These are phyloP conservation scores for Lepidothrix coronata DNA, from an alignment of 2,113 vertebrate species.

Conservation along the genomic window DNA sequence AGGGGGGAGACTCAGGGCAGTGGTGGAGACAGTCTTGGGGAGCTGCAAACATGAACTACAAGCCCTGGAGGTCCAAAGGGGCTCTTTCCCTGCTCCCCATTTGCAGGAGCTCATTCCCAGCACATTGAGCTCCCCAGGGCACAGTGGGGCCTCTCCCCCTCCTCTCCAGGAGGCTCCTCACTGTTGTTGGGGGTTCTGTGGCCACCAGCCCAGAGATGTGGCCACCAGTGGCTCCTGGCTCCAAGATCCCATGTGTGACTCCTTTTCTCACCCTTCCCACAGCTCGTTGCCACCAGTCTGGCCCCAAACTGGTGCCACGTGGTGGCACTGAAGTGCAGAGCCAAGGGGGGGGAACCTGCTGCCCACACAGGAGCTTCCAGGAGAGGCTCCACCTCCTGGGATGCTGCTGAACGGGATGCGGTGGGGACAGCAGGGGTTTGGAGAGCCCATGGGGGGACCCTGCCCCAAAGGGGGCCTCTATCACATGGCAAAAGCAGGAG, in stretches of 20 bases:
- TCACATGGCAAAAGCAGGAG: neutral
- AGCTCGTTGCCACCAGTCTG: neutral
- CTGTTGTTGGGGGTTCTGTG: neutral
- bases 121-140: neutral
- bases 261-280: neutral
- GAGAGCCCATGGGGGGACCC: neutral
- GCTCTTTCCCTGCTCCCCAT: neutral
- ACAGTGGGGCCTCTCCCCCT: neutral
- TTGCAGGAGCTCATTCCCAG: neutral
- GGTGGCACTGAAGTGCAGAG: neutral
- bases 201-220: neutral
- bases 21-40: too few relatives aligned
- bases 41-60: neutral
- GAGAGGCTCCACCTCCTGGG: neutral
- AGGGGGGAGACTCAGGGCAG: neutral
- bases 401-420: neutral
- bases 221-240: neutral
- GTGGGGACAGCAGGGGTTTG: neutral
- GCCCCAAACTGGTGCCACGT: neutral
- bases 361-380: neutral
- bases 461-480: neutral
- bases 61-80: neutral
- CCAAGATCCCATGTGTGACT: neutral
- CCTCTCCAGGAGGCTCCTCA: neutral
- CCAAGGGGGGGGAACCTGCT: neutral